Conservation (phyloP, 1,140 invertebrate genomes). For the Heliothis subflexa region DNA sequence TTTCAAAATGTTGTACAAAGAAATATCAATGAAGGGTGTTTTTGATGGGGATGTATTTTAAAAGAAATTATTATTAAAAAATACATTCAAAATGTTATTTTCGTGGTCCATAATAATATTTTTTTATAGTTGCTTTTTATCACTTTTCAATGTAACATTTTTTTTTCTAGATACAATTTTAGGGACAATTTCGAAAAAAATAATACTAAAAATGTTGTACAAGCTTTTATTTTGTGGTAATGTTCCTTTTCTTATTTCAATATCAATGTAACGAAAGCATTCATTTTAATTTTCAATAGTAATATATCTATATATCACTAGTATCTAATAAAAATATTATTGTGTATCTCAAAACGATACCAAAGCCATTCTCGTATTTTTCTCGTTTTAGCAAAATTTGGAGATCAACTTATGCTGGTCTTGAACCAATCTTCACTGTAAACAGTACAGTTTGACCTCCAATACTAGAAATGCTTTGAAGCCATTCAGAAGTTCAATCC, state of each 20-base stretch:
- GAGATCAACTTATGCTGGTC: neutral
- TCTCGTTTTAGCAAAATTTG: conserved; percentile 10
- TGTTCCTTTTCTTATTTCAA: neutral
- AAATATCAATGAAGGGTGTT: too few relatives aligned
- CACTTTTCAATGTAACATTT: too few relatives aligned
- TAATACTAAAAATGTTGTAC: too few relatives aligned
- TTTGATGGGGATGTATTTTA: too few relatives aligned
- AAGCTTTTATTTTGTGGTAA: neutral
- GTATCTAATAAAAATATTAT: conserved; percentile 7
- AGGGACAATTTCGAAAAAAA: too few relatives aligned
- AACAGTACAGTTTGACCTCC: neutral
- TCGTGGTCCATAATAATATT: too few relatives aligned
- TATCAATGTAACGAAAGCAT: neutral
- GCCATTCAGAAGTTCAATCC: neutral
- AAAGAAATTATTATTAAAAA: too few relatives aligned
- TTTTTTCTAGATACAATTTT: too few relatives aligned
- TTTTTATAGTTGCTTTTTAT: too few relatives aligned
- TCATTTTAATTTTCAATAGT: neutral
- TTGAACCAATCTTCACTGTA: neutral
- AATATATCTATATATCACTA: neutral
- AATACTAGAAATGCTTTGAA: conserved; percentile 3
- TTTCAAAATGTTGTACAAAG: too few relatives aligned
- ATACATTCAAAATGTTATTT: too few relatives aligned
- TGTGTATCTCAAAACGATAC: neutral
- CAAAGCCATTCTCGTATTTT: neutral